These are phyloP conservation scores for Chironomus tentans DNA, from an alignment of 2,888 invertebrate genomes.

Conservation along the genomic window DNA sequence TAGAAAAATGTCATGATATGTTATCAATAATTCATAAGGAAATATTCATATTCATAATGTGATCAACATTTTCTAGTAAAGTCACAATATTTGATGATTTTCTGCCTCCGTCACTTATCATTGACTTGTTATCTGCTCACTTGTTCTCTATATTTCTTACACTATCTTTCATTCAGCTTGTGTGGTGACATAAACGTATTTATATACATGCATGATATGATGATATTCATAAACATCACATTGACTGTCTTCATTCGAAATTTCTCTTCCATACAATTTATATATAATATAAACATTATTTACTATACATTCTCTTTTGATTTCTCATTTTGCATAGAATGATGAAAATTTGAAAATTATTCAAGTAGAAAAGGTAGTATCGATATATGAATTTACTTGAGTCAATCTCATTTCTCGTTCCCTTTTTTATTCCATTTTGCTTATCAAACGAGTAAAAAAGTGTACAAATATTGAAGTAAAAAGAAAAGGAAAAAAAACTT, in stretches of 20 bases:
- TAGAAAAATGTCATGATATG: too few species aligned
- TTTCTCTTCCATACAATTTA: background rate
- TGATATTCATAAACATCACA: background rate
- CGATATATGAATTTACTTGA: background rate
- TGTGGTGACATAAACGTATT: too few species aligned
- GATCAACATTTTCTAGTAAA: too few species aligned
- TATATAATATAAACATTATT: too few species aligned
- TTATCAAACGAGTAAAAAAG: background rate
- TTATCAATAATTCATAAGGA: too few species aligned
- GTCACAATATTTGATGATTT: background rate
- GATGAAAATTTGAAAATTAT: constrained; percentile 3
- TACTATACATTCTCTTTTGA: too few species aligned
- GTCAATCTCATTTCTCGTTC: background rate
- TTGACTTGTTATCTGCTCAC: background rate
- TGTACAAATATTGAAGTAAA: background rate
- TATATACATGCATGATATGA: background rate
- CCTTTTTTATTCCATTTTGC: background rate
- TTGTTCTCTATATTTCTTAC: too few species aligned
- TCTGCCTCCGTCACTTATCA: background rate
- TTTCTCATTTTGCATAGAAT: too few species aligned
- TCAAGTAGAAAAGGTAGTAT: constrained; percentile 20
- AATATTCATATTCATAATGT: too few species aligned
- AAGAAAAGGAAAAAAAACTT: background rate
- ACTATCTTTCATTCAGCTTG: too few species aligned
- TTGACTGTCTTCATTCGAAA: background rate